phyloP scores from a whole-genome alignment of 2,113 vertebrate genomes.

The Origma solitaria region DNA sequence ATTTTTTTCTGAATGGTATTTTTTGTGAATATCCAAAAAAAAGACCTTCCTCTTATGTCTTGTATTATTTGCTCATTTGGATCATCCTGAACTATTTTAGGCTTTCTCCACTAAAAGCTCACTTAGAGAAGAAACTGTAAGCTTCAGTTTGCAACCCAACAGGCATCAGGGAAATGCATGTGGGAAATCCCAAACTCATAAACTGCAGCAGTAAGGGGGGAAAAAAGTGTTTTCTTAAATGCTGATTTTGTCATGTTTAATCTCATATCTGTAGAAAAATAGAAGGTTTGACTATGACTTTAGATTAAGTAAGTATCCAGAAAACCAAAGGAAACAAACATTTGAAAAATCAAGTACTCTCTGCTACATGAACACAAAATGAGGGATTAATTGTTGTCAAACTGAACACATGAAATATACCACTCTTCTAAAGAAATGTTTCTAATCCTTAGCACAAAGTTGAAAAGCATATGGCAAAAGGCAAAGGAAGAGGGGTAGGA shows the following conservation, averaged over 20 bases:
- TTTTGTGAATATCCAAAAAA: background rate
- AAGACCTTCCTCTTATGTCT: background rate
- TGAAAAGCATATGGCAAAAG: background rate
- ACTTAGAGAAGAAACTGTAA: background rate
- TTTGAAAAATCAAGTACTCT: background rate
- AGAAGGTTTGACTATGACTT: background rate
- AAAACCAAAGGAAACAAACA: background rate
- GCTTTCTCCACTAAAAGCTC: background rate
- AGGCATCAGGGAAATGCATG: background rate
- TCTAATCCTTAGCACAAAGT: background rate
- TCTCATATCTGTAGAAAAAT: background rate
- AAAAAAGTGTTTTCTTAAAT: background rate
- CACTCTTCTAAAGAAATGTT: background rate
- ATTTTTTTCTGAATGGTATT: background rate
- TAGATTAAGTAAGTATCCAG: background rate
- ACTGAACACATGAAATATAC: background rate
- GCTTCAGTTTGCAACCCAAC: background rate
- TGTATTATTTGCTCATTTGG: background rate
- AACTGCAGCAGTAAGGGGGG: background rate
- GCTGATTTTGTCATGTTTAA: background rate
- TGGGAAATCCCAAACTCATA: background rate
- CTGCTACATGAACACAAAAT: background rate
- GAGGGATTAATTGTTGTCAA: background rate
- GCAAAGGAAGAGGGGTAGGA: background rate
- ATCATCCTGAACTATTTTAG: background rate